These are phyloP conservation scores for Takifugu bimaculatus DNA, from an alignment of 2,113 vertebrate genomes.

Conservation along the genomic window DNA sequence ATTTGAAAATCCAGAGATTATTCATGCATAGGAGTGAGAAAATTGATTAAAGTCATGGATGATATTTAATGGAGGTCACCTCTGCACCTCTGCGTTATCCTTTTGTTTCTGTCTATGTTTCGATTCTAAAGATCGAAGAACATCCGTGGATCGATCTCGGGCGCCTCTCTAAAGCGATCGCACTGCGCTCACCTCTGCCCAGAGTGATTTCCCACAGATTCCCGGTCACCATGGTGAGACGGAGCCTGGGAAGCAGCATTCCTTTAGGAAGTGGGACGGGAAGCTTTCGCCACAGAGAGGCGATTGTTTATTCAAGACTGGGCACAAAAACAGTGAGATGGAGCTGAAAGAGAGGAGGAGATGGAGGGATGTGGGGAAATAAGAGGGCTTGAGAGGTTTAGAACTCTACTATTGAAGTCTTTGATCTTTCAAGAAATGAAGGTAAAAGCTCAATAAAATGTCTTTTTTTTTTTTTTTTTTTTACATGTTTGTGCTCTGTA, in stretches of 20 bases:
- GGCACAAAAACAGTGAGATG: constrained; percentile 70
- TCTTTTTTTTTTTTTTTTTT: no score
- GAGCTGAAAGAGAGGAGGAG: constrained; percentile 24
- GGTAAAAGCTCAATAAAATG: no score
- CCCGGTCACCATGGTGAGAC: constrained; percentile 86
- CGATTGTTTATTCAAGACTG: constrained; percentile 88
- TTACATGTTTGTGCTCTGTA: no score
- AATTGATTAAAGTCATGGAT: no score
- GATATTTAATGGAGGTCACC: no score
- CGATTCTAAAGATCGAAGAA: neutral
- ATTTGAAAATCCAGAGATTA: constrained; percentile 16
- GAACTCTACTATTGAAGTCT: no score
- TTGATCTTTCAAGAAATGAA: no score
- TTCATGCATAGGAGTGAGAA: no score
- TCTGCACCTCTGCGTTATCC: no score
- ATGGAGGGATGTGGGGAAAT: constrained; percentile 64
- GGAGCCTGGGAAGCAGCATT: constrained; percentile 80
- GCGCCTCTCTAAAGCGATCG: no score
- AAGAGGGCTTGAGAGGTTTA: neutral
- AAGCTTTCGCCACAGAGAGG: constrained; percentile 78
- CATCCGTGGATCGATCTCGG: no score
- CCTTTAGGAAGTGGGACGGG: constrained; percentile 78
- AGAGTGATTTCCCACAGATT: constrained; percentile 44
- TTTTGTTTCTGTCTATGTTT: neutral
- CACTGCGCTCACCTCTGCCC: no score